Base-by-base conservation (phyloP, 2,797 vertebrate species). In the Apodemus agrarius region DNA sequence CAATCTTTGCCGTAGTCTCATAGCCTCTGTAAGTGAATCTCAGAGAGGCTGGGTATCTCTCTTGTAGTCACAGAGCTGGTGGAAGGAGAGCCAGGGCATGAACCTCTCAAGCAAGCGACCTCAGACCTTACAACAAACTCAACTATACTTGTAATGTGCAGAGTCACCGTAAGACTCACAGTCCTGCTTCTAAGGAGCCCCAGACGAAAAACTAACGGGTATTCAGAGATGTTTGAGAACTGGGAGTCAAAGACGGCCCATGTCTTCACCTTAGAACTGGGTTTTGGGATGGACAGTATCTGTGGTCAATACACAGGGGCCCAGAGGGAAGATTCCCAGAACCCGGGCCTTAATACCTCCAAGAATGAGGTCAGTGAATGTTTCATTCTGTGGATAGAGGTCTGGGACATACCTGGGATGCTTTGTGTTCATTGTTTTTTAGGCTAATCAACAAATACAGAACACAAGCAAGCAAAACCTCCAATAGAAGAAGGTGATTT, bases 121-220 rank as follows among this genome's bases (percentile, higher is more conserved):
- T 80, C 72, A 29, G 8, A 19, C 49, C 17, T 29, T 57, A 67
- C 21, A 1, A 4, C 0, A 8, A 49, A 43, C 81, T 82, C 26
- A 0, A 37, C 14, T 13, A 9, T 0, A 76, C 81, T 49, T 57
- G 61, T 12, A 0, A 9, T 10, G 14, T 37, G 24, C 14, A 29
- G 34, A 65, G 40, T 6, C 3, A 52, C 0, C 4, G 0, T 4
- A 57, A 72, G 9, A 6, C 0, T 11, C 24, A 29, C 1, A 0
- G 52, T 29, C 14, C 5, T 19, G n/a, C 80, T 74, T 65, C 89
- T 24, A n/a, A n/a, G 79, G n/a, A 72, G 63, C 63, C 67, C 63
- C 43, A 69, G 63, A 24, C 34, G 12, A 9, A 85, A n/a, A 24
- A 31, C 12, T 52, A 46, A 9, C 0, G 1, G 31, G 19, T 67